Conservation (phyloP, 2,113 vertebrate genomes). For the Neotoma lepida region DNA sequence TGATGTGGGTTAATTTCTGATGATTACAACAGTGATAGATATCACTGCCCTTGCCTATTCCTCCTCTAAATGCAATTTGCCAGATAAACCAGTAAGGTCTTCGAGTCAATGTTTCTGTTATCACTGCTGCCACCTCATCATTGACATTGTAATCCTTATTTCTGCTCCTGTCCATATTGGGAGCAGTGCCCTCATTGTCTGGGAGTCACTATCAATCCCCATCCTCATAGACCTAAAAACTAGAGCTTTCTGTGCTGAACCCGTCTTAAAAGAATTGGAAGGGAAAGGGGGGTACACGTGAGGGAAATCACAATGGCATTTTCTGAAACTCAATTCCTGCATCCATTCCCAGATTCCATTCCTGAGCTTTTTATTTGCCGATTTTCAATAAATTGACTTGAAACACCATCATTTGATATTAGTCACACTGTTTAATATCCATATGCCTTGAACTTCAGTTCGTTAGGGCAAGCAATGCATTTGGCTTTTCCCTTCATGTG, state of each 20-base stretch:
- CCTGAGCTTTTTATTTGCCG: slow-evolving; percentile 47
- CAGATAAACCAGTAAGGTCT: not conserved
- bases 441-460: slow-evolving; percentile 56
- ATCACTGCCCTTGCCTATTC: not conserved
- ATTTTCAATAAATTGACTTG: slow-evolving; percentile 59
- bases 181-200: not conserved
- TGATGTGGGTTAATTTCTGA: not conserved
- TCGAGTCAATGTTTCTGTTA: not conserved
- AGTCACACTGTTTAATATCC: slow-evolving; percentile 58
- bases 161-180: not conserved
- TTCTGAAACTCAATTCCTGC: slow-evolving; percentile 27
- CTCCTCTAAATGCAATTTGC: slow-evolving; percentile 9
- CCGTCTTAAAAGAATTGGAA: slow-evolving; percentile 25
- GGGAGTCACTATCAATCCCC: not conserved
- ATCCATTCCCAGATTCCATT: slow-evolving; percentile 41
- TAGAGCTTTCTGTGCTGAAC: slow-evolving; percentile 34
- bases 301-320: slow-evolving; percentile 10
- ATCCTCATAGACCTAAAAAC: not conserved
- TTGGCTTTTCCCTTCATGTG: not conserved
- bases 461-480: slow-evolving; percentile 13
- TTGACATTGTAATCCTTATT: not conserved
- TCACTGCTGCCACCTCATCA: not conserved
- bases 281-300: not conserved
- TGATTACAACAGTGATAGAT: slow-evolving; percentile 21
- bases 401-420: slow-evolving; percentile 61